phyloP scores from a whole-genome alignment of 2,888 invertebrate genomes.

The Drosophila paucipuncta region DNA sequence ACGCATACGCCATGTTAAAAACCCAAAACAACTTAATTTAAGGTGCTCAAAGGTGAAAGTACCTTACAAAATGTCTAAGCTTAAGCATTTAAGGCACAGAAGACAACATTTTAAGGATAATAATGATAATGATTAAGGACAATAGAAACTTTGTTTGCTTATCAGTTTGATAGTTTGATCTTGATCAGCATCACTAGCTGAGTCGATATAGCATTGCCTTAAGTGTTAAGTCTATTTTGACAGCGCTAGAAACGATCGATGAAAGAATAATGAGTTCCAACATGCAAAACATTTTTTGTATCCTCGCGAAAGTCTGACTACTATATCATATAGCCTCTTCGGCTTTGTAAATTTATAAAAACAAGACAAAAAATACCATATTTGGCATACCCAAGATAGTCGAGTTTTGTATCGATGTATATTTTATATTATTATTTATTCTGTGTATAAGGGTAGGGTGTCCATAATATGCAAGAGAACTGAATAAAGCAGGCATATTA shows the following conservation, averaged over 20 bases:
- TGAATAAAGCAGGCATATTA: background rate
- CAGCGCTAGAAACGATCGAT: background rate
- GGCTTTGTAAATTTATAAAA: background rate
- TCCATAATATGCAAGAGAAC: background rate
- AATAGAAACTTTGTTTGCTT: no score
- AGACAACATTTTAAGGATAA: no score
- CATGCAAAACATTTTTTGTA: background rate
- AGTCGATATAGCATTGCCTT: no score
- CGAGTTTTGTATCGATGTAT: background rate
- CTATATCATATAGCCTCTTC: background rate
- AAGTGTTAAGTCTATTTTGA: background rate
- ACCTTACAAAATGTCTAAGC: background rate
- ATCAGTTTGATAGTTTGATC: no score
- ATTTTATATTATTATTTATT: background rate
- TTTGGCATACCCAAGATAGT: no score
- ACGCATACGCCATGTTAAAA: constrained; percentile 62
- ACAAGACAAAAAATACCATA: background rate
- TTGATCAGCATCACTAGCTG: no score
- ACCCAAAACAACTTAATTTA: background rate
- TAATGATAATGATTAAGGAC: no score
- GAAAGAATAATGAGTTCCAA: background rate
- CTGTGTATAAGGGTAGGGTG: background rate
- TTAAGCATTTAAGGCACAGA: background rate
- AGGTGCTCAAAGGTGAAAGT: background rate
- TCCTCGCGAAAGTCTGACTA: no score